phyloP scores from a whole-genome alignment of 2,888 invertebrate genomes.

The Mimachlamys varia region DNA sequence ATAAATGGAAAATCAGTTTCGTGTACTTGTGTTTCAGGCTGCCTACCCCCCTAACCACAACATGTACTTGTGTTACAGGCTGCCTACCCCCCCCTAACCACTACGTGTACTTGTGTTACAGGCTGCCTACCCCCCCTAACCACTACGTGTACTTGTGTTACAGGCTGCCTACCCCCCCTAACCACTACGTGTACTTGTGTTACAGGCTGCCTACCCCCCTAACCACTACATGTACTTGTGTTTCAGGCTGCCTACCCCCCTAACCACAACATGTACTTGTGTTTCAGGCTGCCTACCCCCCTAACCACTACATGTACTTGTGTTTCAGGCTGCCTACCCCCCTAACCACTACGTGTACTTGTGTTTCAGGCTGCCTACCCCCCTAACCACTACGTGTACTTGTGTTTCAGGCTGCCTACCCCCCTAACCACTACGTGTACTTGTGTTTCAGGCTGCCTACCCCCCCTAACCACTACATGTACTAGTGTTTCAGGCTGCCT shows the following conservation, averaged over 20 bases:
- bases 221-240: constrained; percentile 83
- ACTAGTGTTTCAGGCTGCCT: constrained; percentile 82
- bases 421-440: constrained; percentile 83
- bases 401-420: constrained; percentile 83
- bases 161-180: constrained; percentile 83
- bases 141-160: constrained; percentile 82
- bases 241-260: constrained; percentile 83
- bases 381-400: constrained; percentile 83
- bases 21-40: too few species aligned
- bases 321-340: constrained; percentile 83
- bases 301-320: constrained; percentile 83
- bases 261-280: constrained; percentile 83
- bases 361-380: constrained; percentile 83
- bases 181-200: constrained; percentile 83
- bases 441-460: constrained; percentile 83
- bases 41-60: too few species aligned
- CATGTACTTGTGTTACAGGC: constrained; percentile 75
- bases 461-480: constrained; percentile 83
- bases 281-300: constrained; percentile 83
- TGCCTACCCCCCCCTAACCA: constrained; percentile 83
- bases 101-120: constrained; percentile 82
- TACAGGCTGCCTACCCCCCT: constrained; percentile 83
- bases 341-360: constrained; percentile 83
- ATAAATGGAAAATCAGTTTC: too few species aligned
- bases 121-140: constrained; percentile 83